Evolutionary conservation across 2,888 invertebrate species (phyloP), one percentile per base, ranked within the genome.

Genomic region (Apamea sordens): DNA sequence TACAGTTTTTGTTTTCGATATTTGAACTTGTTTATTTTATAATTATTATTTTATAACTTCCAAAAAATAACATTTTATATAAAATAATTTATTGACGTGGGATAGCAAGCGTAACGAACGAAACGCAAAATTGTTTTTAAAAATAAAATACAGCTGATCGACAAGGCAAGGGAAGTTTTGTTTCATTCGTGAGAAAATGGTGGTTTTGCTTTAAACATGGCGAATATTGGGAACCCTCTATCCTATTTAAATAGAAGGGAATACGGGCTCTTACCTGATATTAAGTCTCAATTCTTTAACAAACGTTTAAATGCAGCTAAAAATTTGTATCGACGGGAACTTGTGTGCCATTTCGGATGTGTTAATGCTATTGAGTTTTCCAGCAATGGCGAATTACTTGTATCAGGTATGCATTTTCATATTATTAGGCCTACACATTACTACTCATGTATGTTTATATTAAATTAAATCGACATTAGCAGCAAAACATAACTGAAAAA

Each of bases 331-430:
- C 97, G 98, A 90, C 98, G 98, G 91, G 98, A 99, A 96, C 97
- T 99, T 79, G 97, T 98, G 88, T 98, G 98, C 87, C 99, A 99
- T 97, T 99, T 98, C 97, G 99, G 99, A 92, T 99, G 99, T 97
- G 99, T 99, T 79, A 99, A 99, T 97, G 99, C 99, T 85, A 98
- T 99, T 90, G 99, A 99, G 96, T 99, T 99, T 97, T 99, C 99
- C 74, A 97, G 97, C 89, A 98, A 98, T 96, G 99, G 99, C 90
- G 98, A 98, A 95, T 97, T 98, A 90, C 97, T 99, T 85, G 98
- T 98, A 90, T 99, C 99, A 93, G 99, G 99, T 99, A 97, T 97
- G 94, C 80, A 88, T 89, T 87, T 82, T 85, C 71, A 71, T 84
- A 74, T 36, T 76, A 64, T 65, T 64, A 67, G 53, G 36, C 21